Base-by-base conservation (phyloP, 2,888 invertebrate species). In the Drosophila infuscata region DNA sequence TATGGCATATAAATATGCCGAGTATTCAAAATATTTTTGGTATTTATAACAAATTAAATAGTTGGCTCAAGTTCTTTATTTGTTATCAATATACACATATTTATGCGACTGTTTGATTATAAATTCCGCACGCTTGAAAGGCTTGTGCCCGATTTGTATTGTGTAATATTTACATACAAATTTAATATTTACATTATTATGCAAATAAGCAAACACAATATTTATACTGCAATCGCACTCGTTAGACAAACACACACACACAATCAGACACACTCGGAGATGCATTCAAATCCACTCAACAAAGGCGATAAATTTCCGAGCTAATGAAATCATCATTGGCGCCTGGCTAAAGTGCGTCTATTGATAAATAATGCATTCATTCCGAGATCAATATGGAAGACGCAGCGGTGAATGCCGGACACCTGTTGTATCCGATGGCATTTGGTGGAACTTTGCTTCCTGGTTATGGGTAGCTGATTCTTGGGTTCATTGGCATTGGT, bases 401-500 rank as follows among this genome's bases (percentile, higher is more conserved):
- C 63, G 32, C 64, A 36, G 48, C 15, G 48, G 35, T 38, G 30
- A 46, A 38, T 46, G 41, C 54, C 65, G 46, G 61, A 78, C 84
- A 84, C 89, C 83, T 84, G 88, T 84, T 84, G 89, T 68, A 51
- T 33, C 25, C 67, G 54, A 32, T 71, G 35, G 62, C 43, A 56
- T 67, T 54, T 51, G 20, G 48, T 61, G 36, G 63, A 70, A 72
- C 52, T 85, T 72, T 74, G 84, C 75, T 84, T 84, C 89, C 89
- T 84, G 88, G 89, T 87, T 80, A 49, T 38, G 38, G 51, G 25
- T 52, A 48, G 70, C 33, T 56, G 60, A 49, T 68, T 49, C 25
- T 36, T 48, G 60, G 69, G 83, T 83, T 83, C 83, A 84, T 84
- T 89, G 83, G 75, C 83, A 81, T 75, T 75, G 49, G 38, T 35